phyloP scores from a whole-genome alignment of 2,113 vertebrate species.

The Anseranas semipalmata region DNA sequence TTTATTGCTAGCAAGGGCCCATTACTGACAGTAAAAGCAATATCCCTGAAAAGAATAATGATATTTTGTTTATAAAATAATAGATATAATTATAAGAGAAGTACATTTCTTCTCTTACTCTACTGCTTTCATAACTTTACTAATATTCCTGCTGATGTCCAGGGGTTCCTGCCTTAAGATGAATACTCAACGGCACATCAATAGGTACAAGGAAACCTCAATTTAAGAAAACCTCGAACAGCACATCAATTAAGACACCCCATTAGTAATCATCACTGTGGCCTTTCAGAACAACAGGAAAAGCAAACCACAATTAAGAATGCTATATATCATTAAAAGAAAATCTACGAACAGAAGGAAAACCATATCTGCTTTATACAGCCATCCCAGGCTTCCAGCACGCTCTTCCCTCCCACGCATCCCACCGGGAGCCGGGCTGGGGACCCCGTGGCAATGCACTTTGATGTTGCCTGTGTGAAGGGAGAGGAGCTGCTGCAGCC shows the following conservation, averaged over 20 bases:
- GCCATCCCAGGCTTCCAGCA: neutral
- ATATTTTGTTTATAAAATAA: neutral
- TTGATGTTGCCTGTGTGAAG: neutral
- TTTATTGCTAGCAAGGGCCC: constrained; percentile 30
- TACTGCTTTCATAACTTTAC: neutral
- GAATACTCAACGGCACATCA: neutral
- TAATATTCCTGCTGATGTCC: neutral
- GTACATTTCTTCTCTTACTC: neutral
- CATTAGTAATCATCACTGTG: neutral
- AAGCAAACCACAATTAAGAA: neutral
- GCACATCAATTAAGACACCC: neutral
- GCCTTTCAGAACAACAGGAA: neutral
- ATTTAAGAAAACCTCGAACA: neutral
- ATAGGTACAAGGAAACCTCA: neutral
- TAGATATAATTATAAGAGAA: neutral
- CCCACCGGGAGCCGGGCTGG: neutral
- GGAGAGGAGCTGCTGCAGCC: neutral
- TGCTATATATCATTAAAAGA: neutral
- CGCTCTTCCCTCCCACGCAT: accelerated
- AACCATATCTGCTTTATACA: neutral
- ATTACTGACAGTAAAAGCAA: constrained; percentile 4
- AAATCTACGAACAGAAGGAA: neutral
- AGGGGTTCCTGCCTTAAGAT: neutral
- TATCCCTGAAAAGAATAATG: neutral
- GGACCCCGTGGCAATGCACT: accelerated